These are phyloP conservation scores for Turnix velox DNA, from an alignment of 2,113 vertebrate genomes.

Conservation along the genomic window DNA sequence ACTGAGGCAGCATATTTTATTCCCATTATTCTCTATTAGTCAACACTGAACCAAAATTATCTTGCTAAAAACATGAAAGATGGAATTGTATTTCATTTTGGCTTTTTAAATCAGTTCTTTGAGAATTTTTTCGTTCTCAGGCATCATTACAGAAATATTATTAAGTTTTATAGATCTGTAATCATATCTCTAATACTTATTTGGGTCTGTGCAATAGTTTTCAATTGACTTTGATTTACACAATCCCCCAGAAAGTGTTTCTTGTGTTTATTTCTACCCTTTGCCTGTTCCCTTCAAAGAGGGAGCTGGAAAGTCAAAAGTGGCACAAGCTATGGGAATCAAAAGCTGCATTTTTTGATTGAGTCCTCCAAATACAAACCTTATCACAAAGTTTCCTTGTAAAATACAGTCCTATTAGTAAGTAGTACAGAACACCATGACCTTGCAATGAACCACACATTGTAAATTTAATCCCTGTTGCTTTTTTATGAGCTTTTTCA, in stretches of 20 bases:
- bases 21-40: slow-evolving; percentile 50
- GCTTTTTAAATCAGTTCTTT: not conserved
- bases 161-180: not conserved
- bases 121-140: not conserved
- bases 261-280: not conserved
- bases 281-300: not conserved
- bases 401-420: not conserved
- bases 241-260: not conserved
- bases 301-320: not conserved
- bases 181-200: not conserved
- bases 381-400: not conserved
- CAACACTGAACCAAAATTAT: slow-evolving; percentile 34
- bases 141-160: not conserved
- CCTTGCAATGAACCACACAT: not conserved
- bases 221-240: not conserved
- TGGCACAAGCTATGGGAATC: not conserved
- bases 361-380: not conserved
- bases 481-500: not conserved
- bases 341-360: not conserved
- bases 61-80: slow-evolving; percentile 30
- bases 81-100: slow-evolving; percentile 35
- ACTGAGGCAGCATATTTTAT: slow-evolving; percentile 29
- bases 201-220: not conserved
- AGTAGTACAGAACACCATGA: not conserved
- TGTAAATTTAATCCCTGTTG: not conserved